Percentiles rank a stretch among this genome's conserved stretches.
These are phyloP conservation scores for Eulithis testata DNA, from an alignment of 2,888 invertebrate species.

Conservation along the genomic window DNA sequence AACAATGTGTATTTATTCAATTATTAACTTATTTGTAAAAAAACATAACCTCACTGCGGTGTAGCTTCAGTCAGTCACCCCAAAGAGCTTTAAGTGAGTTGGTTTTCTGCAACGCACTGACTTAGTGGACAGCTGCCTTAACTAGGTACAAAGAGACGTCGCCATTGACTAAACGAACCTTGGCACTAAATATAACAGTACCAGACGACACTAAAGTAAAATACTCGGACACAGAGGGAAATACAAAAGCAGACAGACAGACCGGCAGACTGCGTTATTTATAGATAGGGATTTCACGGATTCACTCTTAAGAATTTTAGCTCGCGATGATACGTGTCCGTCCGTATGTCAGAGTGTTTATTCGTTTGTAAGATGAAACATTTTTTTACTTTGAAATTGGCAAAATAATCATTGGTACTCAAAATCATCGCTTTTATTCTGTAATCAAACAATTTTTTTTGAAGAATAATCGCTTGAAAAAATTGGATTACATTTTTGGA, in stretches of 20 bases:
- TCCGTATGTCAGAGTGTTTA: not conserved
- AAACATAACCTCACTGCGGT: too few species aligned
- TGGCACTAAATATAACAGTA: conserved; percentile 65
- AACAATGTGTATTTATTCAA: too few species aligned
- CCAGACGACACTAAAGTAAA: conserved; percentile 60
- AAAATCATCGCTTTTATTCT: too few species aligned
- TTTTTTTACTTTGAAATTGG: too few species aligned
- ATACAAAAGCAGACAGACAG: conserved; percentile 74
- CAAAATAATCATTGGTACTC: too few species aligned
- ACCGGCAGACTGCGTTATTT: conserved; percentile 54
- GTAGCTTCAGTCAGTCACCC: too few species aligned
- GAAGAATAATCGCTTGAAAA: too few species aligned
- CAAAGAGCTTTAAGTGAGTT: too few species aligned
- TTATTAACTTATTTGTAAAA: too few species aligned
- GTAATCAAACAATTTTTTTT: too few species aligned
- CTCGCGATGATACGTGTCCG: not conserved
- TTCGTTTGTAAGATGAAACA: too few species aligned
- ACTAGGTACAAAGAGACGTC: conserved; percentile 32
- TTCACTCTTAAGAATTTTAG: conserved; percentile 38
- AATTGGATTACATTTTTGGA: too few species aligned
- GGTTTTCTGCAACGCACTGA: not conserved
- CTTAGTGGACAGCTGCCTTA: conserved; percentile 6
- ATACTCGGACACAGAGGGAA: conserved; percentile 41
- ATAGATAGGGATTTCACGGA: conserved; percentile 55
- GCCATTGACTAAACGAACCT: conserved; percentile 49